A percentile compares a stretch with the other conserved stretches of the same genome.
These are phyloP conservation scores for Cepphus grylle DNA, from an alignment of 2,113 vertebrate species.

Conservation along the genomic window DNA sequence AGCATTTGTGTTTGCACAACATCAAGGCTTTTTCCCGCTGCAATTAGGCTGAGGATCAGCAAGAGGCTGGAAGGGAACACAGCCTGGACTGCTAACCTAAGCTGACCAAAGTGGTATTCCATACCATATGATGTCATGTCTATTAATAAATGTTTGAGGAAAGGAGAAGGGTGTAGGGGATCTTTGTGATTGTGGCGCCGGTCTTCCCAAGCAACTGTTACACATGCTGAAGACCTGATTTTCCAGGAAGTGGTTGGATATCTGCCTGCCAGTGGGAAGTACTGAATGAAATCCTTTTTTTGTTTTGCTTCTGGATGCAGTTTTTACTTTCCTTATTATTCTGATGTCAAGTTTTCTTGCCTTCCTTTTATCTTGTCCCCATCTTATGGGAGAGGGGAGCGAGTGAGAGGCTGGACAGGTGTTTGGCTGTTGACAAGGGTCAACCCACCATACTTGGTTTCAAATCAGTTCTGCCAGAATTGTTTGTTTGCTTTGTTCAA, in stretches of 20 bases:
- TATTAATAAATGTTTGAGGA: not conserved
- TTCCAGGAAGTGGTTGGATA: not conserved
- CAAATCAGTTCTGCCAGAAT: not conserved
- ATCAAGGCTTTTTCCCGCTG: not conserved
- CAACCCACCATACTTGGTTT: not conserved
- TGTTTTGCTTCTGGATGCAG: not conserved
- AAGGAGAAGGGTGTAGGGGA: not conserved
- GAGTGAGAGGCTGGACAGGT: not conserved
- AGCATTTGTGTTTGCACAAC: not conserved
- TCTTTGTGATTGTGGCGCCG: not conserved
- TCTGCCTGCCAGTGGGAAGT: not conserved
- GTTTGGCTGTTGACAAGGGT: not conserved
- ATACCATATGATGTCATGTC: not conserved
- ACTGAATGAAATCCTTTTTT: not conserved
- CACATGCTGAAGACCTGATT: not conserved
- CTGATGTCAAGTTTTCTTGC: not conserved
- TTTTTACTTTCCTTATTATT: not conserved
- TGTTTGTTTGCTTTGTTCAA: not conserved
- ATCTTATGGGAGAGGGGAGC: rapidly evolving
- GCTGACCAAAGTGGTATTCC: not conserved
- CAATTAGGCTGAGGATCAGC: rapidly evolving
- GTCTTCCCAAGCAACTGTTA: not conserved
- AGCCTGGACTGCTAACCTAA: not conserved
- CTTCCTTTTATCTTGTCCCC: not conserved
- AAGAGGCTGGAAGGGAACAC: not conserved